phyloP scores from a whole-genome alignment of 2,888 invertebrate species.

The Nomada fucata region DNA sequence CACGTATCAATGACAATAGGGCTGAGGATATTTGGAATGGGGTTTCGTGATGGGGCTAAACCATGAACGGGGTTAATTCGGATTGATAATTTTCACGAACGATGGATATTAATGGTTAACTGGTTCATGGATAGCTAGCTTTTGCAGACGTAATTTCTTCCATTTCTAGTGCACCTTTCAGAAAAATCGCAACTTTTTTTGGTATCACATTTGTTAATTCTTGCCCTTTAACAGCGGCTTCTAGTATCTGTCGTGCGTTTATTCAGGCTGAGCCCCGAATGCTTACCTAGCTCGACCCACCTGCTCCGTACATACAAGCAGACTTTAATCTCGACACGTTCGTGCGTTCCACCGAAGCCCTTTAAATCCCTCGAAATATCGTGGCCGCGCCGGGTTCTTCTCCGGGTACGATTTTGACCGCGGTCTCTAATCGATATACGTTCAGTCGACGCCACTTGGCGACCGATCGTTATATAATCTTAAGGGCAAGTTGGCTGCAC shows the following conservation, averaged over 20 bases:
- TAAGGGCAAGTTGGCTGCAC: slow-evolving; percentile 13
- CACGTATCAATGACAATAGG: slow-evolving; percentile 56
- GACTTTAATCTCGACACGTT: slow-evolving; percentile 44
- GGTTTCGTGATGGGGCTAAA: slow-evolving; percentile 36
- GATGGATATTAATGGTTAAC: slow-evolving; percentile 21
- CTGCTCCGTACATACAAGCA: slow-evolving; percentile 6
- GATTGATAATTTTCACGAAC: slow-evolving; percentile 44
- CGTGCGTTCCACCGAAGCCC: slow-evolving; percentile 28
- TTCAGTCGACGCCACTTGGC: slow-evolving; percentile 19
- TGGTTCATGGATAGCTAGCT: not conserved
- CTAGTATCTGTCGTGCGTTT: slow-evolving; percentile 16
- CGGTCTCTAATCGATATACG: slow-evolving; percentile 46
- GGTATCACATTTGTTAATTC: slow-evolving; percentile 38
- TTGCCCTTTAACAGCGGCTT: slow-evolving; percentile 5
- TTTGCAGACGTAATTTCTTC: not conserved
- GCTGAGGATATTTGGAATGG: slow-evolving; percentile 52
- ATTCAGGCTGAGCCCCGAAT: not conserved
- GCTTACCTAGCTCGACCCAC: slow-evolving; percentile 15
- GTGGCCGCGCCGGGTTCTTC: slow-evolving; percentile 15
- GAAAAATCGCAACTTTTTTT: not conserved
- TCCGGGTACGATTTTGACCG: slow-evolving; percentile 29
- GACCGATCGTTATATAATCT: slow-evolving; percentile 53
- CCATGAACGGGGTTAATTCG: slow-evolving; percentile 58
- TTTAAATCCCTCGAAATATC: slow-evolving; percentile 52
- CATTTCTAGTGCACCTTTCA: not conserved